Conservation (phyloP, 1,140 invertebrate species). For the Neotoxoptera formosana region DNA sequence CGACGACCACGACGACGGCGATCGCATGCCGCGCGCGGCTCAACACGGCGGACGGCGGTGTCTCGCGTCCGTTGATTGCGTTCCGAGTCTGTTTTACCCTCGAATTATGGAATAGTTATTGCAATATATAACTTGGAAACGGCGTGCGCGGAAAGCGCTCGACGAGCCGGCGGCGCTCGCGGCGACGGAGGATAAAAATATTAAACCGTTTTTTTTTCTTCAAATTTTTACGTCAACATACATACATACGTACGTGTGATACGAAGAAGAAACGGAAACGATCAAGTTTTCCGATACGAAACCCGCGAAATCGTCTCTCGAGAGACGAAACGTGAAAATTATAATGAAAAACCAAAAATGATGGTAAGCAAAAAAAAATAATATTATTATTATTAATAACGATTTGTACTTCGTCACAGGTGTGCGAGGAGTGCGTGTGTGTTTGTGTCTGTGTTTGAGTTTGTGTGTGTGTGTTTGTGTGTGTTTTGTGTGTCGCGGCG, state of each 20-base stretch:
- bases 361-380: neutral
- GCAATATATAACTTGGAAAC: too few species aligned
- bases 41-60: neutral
- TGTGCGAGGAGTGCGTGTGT: constrained; percentile 55
- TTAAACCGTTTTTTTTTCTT: neutral
- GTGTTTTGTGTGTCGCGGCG: neutral
- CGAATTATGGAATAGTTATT: neutral
- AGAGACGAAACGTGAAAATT: neutral
- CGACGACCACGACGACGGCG: neutral
- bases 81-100: neutral
- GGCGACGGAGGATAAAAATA: neutral
- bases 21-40: neutral
- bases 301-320: neutral
- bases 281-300: neutral
- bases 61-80: neutral
- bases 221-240: neutral
- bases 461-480: constrained; percentile 32
- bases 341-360: neutral
- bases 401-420: constrained; percentile 58
- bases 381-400: constrained; percentile 14
- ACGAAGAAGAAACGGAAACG: neutral
- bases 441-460: neutral
- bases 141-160: neutral
- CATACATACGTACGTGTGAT: neutral
- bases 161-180: too few species aligned